Base-by-base conservation (phyloP, 2,113 vertebrate species). In the Caranx ignobilis region DNA sequence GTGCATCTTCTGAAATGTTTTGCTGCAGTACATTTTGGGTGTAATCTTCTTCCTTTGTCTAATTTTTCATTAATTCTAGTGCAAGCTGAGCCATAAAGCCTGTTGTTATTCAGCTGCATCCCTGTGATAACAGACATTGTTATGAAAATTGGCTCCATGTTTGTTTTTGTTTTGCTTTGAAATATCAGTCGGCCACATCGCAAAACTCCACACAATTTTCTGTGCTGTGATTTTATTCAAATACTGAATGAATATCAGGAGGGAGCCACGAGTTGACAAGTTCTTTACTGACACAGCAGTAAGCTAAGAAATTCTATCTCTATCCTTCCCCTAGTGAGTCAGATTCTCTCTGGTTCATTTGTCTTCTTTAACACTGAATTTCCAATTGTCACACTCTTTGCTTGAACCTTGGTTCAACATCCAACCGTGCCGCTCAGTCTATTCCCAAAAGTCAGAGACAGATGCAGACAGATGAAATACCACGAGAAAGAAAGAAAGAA, bases 141-240 rank as follows among this genome's bases (percentile, higher is more conserved):
- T 56, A n/a, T 71, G 59, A 74, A 81, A 72, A 64, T 13, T 59
- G 50, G 12, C 50, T 61, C 39, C 5, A 3, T 37, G 64, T 79
- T 81, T 26, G 48, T 74, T 62, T 76, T 71, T 71, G 61, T 71
- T 81, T 68, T 64, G 32, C 35, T 35, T 48, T 75, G 43, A 75
- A 71, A 78, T 9, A 64, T 55, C 72, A 70, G 31, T 37, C 2
- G 32, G 31, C 57, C 48, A 5, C 55, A 69, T 52, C 62, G 6
- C 39, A 32, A 69, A 73, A 68, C 13, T 13, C 62, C n/a, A 60
- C 10, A 35, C 13, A 35, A 50, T 34, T 71, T 32, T 61, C 26
- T 32, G 5, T 34, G 45, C 15, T 39, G 65, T 64, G 48, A 75
- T n/a, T 77, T 12, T 2, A 18, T 71, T 56, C 34, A 50, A 35